Percentiles rank a stretch among this genome's conserved stretches.
phyloP scores from a whole-genome alignment of 2,888 invertebrate genomes.

The Oscheius sp. region DNA sequence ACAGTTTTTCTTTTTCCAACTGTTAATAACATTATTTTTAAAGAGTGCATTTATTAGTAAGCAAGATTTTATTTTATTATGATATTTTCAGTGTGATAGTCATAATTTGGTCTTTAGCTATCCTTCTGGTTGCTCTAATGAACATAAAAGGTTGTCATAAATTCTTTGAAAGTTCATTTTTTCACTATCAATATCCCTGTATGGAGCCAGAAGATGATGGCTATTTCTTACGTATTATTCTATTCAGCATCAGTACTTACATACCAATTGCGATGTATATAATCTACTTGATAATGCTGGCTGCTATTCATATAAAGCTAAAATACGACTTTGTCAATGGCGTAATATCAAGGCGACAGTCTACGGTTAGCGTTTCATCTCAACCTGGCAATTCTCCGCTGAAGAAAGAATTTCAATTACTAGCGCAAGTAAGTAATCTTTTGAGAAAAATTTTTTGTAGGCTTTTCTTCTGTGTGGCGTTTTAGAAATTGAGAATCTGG shows the following conservation, averaged over 20 bases:
- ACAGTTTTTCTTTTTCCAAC: conserved; percentile 3
- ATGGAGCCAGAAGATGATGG: neutral
- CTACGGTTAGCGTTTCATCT: no score
- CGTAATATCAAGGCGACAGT: neutral
- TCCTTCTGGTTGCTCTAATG: neutral
- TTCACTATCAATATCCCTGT: neutral
- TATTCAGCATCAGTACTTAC: neutral
- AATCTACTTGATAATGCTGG: neutral
- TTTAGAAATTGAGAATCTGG: neutral
- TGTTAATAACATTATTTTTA: neutral
- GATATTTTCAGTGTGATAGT: neutral
- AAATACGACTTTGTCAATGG: neutral
- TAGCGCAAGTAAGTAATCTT: no score
- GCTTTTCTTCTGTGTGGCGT: neutral
- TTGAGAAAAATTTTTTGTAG: no score
- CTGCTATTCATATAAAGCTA: neutral
- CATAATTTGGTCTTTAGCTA: neutral
- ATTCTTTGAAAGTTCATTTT: neutral
- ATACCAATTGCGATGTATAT: neutral
- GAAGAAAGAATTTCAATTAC: conserved; percentile 2
- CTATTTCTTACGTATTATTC: no score
- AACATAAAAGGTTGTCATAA: neutral
- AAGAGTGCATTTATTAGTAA: neutral
- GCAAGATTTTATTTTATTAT: no score
- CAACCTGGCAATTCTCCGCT: neutral